Evolutionary conservation across 2,113 vertebrate species (phyloP).

Genomic region (Panthera tigris): DNA sequence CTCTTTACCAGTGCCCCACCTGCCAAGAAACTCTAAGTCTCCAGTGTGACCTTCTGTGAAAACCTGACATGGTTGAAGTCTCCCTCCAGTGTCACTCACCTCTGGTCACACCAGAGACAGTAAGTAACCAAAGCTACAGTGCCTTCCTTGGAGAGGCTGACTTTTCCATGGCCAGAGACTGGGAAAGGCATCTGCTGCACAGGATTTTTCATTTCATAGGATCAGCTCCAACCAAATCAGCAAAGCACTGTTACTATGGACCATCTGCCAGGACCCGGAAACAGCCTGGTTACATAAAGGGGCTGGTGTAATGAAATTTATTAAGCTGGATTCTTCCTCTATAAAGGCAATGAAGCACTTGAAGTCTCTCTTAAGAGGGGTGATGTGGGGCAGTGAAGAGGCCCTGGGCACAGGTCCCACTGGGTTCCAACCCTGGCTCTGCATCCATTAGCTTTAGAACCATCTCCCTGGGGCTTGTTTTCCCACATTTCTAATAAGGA

Average conservation of each 20-base stretch:
- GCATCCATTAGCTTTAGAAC: not conserved
- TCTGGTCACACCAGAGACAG: not conserved
- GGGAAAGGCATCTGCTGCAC: slow-evolving; percentile 65
- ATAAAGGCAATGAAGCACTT: not conserved
- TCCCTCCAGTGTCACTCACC: not conserved
- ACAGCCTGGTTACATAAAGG: slow-evolving; percentile 76
- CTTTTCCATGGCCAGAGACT: not conserved
- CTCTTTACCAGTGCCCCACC: not conserved
- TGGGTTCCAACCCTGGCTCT: not conserved
- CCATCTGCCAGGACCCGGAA: slow-evolving; percentile 78
- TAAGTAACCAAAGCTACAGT: not conserved
- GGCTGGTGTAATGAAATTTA: slow-evolving; percentile 61
- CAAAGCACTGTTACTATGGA: slow-evolving; percentile 73
- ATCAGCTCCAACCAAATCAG: slow-evolving; percentile 75
- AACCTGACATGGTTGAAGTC: accelerated
- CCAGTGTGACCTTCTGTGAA: not conserved
- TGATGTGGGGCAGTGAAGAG: not conserved
- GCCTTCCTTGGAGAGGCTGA: not conserved
- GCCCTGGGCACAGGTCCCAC: not conserved
- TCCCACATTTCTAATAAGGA: slow-evolving; percentile 22
- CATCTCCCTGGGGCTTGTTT: not conserved
- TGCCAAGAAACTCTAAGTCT: not conserved
- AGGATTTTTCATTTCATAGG: slow-evolving; percentile 62
- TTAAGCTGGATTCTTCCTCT: slow-evolving; percentile 64
- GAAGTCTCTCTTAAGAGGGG: slow-evolving; percentile 33